Evolutionary conservation across 1,140 invertebrate species (phyloP).

Genomic region (Lamellibrachia luymesi): DNA sequence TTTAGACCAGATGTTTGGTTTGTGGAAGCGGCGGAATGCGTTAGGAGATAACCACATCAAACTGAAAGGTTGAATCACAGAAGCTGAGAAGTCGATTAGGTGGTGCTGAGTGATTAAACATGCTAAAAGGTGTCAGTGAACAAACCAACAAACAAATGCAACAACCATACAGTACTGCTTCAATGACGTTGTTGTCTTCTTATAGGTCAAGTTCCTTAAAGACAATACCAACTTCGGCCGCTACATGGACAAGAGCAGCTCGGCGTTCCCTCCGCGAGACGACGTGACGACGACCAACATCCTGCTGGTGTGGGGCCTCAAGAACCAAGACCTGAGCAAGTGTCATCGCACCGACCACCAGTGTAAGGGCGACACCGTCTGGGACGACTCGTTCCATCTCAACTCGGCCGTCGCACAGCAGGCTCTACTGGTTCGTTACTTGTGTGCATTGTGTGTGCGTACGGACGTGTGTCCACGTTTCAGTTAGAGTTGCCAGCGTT

Average conservation of each 20-base stretch:
- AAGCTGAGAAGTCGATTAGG: too few species aligned
- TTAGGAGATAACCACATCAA: too few species aligned
- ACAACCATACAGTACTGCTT: neutral
- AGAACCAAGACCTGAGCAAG: slow-evolving; percentile 32
- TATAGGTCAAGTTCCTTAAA: slow-evolving; percentile 28
- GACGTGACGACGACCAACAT: slow-evolving; percentile 19
- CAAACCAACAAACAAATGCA: too few species aligned
- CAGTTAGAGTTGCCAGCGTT: neutral
- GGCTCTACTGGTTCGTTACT: slow-evolving; percentile 31
- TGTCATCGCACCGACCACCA: slow-evolving; percentile 34
- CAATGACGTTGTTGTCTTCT: neutral
- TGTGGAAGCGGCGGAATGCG: too few species aligned
- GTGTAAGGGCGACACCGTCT: slow-evolving; percentile 31
- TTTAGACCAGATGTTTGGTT: too few species aligned
- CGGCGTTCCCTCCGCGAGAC: slow-evolving; percentile 19
- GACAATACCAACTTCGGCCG: slow-evolving; percentile 27
- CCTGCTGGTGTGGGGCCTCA: slow-evolving; percentile 40
- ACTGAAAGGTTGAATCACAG: too few species aligned
- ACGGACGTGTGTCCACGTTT: neutral
- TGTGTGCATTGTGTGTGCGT: neutral
- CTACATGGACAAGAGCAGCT: slow-evolving; percentile 9
- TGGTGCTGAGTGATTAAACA: too few species aligned
- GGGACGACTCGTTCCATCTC: slow-evolving; percentile 35
- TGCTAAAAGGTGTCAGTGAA: too few species aligned
- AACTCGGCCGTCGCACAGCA: slow-evolving; percentile 33